Conservation (phyloP, 35 echinoderm and acorn worm genomes). For the Ophiothrix spiculata region DNA sequence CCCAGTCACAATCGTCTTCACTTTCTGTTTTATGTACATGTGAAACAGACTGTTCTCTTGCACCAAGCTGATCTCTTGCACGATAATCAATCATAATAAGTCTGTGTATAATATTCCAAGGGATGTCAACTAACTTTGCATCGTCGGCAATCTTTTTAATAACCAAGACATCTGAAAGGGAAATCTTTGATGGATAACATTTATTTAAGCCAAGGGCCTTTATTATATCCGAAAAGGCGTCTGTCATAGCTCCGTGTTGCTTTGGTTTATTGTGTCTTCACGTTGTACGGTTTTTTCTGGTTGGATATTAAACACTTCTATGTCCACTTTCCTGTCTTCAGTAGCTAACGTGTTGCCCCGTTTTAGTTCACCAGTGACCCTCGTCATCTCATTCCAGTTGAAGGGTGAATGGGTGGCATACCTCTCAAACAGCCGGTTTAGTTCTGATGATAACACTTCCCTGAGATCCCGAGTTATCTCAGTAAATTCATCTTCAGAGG, state of each 20-base stretch:
- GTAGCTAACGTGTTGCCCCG: constrained; percentile 2
- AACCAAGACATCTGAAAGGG: constrained; percentile 19
- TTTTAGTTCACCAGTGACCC: constrained; percentile 23
- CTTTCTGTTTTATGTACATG: background rate
- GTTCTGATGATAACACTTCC: background rate
- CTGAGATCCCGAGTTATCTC: constrained; percentile 18
- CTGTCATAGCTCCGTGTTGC: background rate
- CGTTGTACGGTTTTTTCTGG: background rate
- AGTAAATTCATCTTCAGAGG: constrained; percentile 9
- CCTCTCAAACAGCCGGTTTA: background rate
- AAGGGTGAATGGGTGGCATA: constrained; percentile 10
- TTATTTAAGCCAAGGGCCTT: constrained; percentile 9
- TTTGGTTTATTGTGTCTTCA: background rate
- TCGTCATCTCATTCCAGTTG: constrained; percentile 19
- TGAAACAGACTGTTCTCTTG: background rate
- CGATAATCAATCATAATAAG: constrained; percentile 15
- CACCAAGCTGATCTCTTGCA: constrained; percentile 21
- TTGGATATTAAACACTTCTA: background rate
- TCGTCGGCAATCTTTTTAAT: background rate
- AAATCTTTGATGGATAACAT: constrained; percentile 29
- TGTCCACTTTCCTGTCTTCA: background rate
- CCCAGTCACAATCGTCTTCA: background rate
- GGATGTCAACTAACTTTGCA: background rate
- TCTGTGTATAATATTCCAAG: background rate
- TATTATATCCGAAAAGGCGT: constrained; percentile 11